Evolutionary conservation across 1,140 invertebrate species (phyloP), one percentile per base, ranked within the genome.

Genomic region (Danaus melanippus): DNA sequence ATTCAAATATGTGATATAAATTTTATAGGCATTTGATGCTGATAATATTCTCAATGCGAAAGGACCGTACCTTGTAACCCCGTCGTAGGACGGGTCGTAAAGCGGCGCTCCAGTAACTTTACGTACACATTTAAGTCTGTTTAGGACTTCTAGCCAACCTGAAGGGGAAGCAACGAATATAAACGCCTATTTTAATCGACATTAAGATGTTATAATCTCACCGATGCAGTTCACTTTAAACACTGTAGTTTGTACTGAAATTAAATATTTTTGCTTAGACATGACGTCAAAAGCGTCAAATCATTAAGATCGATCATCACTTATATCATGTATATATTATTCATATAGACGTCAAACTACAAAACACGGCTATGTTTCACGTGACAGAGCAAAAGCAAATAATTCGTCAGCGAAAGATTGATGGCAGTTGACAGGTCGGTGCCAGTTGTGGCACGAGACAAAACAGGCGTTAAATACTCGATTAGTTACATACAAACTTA

Each of bases 121-220:
- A 77, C 70, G 65, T 70, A 59, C 56, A 46, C 59, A 58, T 74
- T 79, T 72, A 72, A 57, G 64, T 71, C 68, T 63, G 73, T 62
- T 77, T 71, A 74, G 66, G 64, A 64, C 50, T 57, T 50, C 42
- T 55, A 58, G 32, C 53, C 59, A 51, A 63, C 48, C 53, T 63
- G 55, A 39, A 50, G 60, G 56, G 53, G 52, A 47, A 57, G 45
- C 32, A 56, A 46, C 43, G 42, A 41, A 41, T 50, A 64, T 59
- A 58, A 62, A 61, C 54, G 58, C 56, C 54, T 62, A 62, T 56
- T 42, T 60, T 56, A 46, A 52, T 45, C 43, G 32, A 5, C 21
- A 4, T 32, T 32, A 7, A 32, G 21, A 32, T 32, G 21, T 3
- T 5, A 32, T 32, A 32, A 32, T 5, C 21, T 32, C 21, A 4